These are phyloP conservation scores for Limnephilus auricula DNA, from an alignment of 2,888 invertebrate species.

Conservation along the genomic window DNA sequence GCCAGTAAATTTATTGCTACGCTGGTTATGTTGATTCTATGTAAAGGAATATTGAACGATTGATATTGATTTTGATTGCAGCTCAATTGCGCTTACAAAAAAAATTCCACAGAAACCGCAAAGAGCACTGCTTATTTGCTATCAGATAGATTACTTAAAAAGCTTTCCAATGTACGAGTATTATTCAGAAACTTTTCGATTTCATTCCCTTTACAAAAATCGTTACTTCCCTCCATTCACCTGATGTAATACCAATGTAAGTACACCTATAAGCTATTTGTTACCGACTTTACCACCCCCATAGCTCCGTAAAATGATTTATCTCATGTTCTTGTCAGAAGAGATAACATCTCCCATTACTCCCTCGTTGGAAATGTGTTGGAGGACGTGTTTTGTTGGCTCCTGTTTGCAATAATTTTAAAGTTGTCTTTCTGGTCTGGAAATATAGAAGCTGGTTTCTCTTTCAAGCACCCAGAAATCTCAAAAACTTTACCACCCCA, in stretches of 20 bases:
- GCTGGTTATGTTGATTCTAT: too few relatives aligned
- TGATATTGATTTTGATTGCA: too few relatives aligned
- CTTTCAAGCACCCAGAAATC: background rate
- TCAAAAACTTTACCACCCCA: background rate
- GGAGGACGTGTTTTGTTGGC: background rate
- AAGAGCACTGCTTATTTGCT: background rate
- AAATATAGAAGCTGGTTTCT: background rate
- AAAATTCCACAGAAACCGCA: background rate
- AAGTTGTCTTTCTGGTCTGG: background rate
- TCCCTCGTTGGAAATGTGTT: background rate
- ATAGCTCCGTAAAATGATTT: background rate
- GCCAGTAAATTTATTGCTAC: too few relatives aligned
- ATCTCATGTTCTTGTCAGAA: background rate
- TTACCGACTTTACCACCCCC: background rate
- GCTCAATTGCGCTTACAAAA: background rate
- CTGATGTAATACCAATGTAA: background rate
- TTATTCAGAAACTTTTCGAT: background rate
- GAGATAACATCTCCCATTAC: background rate
- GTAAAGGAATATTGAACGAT: too few relatives aligned
- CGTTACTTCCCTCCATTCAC: background rate
- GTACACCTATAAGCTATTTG: background rate
- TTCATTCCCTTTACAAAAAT: background rate
- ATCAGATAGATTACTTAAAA: background rate
- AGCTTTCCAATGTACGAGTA: background rate
- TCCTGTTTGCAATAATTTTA: background rate